phyloP scores from a whole-genome alignment of 2,888 invertebrate genomes.

The Cetonia aurata region DNA sequence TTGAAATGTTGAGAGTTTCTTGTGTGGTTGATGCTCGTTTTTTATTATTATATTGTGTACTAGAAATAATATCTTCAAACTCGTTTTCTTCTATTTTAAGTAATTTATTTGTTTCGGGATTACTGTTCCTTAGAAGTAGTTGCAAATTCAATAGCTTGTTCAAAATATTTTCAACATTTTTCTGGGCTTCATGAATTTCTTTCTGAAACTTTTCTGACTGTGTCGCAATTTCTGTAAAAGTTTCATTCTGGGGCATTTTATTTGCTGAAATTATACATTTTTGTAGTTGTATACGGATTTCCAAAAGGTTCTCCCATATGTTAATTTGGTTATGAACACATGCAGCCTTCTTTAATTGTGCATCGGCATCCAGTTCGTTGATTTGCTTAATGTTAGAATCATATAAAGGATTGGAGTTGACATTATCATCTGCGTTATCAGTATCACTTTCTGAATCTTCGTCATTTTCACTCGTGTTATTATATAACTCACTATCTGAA shows the following conservation, averaged over 20 bases:
- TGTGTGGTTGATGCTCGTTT: too few species aligned
- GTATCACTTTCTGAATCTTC: not conserved
- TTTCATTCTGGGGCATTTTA: constrained; percentile 79
- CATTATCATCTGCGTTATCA: too few species aligned
- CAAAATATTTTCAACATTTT: constrained; percentile 72
- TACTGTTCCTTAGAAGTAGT: constrained; percentile 71
- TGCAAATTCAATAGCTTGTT: constrained; percentile 76
- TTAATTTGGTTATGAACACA: constrained; percentile 79
- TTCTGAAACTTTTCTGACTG: constrained; percentile 68
- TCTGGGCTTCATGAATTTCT: constrained; percentile 68
- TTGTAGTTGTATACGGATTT: constrained; percentile 89
- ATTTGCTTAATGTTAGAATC: too few species aligned
- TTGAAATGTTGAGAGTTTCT: constrained; percentile 51
- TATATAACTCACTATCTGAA: too few species aligned
- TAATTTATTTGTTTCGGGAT: constrained; percentile 77
- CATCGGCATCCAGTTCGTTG: too few species aligned
- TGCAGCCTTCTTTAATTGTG: constrained; percentile 66
- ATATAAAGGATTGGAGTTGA: too few species aligned
- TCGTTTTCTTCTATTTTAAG: constrained; percentile 30
- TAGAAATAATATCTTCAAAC: constrained; percentile 65
- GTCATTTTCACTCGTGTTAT: not conserved
- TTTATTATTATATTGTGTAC: constrained; percentile 38
- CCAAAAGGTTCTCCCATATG: constrained; percentile 88
- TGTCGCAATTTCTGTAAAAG: constrained; percentile 67
- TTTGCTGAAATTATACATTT: constrained; percentile 83